Percentiles rank a stretch among this genome's conserved stretches.
Evolutionary conservation across 2,888 invertebrate genomes (phyloP).

Genomic region (Watsonalla cultraria): DNA sequence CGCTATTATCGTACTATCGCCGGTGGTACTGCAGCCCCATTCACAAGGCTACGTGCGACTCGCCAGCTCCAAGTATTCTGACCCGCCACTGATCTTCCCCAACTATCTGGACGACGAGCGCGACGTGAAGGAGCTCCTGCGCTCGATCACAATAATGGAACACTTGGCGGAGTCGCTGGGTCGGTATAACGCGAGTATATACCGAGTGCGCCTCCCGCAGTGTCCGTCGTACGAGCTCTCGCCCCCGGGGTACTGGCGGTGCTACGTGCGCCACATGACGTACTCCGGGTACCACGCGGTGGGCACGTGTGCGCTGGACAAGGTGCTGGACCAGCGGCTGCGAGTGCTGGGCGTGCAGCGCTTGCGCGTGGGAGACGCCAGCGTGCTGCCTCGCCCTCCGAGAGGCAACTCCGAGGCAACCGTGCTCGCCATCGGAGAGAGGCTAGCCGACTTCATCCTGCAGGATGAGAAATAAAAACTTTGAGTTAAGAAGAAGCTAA

Average conservation of each 20-base stretch:
- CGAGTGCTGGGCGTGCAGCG: slow-evolving; percentile 37
- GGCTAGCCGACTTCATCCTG: slow-evolving; percentile 36
- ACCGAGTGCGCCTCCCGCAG: slow-evolving; percentile 27
- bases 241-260: slow-evolving; percentile 39
- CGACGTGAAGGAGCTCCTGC: slow-evolving; percentile 40
- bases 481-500: no score
- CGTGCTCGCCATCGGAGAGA: slow-evolving; percentile 48
- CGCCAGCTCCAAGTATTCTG: slow-evolving; percentile 31
- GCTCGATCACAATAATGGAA: slow-evolving; percentile 36
- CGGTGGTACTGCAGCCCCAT: slow-evolving; percentile 36
- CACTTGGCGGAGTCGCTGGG: slow-evolving; percentile 28
- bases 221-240: slow-evolving; percentile 27
- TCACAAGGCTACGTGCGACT: slow-evolving; percentile 46
- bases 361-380: slow-evolving; percentile 46
- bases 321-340: slow-evolving; percentile 41
- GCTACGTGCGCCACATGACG: slow-evolving; percentile 52
- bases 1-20: slow-evolving; percentile 32
- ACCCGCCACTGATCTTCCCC: slow-evolving; percentile 37
- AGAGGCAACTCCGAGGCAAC: slow-evolving; percentile 49
- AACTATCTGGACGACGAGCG: slow-evolving; percentile 41
- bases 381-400: slow-evolving; percentile 35
- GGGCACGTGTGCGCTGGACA: slow-evolving; percentile 43
- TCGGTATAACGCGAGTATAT: slow-evolving; percentile 27
- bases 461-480: slow-evolving; percentile 9
- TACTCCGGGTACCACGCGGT: slow-evolving; percentile 42